These are phyloP conservation scores for Acromyrmex charruanus DNA, from an alignment of 1,140 invertebrate genomes.

Conservation along the genomic window DNA sequence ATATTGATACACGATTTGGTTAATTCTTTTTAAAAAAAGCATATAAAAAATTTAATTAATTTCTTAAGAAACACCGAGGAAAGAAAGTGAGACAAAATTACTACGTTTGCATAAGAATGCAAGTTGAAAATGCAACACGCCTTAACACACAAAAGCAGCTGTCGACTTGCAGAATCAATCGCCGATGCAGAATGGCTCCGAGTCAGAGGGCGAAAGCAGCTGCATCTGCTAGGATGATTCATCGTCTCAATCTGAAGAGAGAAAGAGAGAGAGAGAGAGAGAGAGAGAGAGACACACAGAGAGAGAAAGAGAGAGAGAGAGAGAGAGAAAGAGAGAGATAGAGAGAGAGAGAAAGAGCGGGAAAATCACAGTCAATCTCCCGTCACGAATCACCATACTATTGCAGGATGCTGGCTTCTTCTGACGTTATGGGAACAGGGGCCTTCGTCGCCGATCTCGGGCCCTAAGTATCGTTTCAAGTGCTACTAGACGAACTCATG, in stretches of 20 bases:
- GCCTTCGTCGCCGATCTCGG: conserved; percentile 43
- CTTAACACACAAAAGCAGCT: conserved; percentile 88
- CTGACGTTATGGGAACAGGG: conserved; percentile 65
- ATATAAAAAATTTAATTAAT: not conserved
- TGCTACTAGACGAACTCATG: conserved; percentile 57
- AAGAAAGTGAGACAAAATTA: not conserved
- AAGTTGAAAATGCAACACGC: conserved; percentile 71
- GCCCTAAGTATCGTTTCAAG: conserved; percentile 63
- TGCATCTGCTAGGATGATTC: conserved; percentile 91
- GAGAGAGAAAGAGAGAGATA: not conserved
- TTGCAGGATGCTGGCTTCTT: conserved; percentile 77
- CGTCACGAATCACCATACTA: conserved; percentile 70
- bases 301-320: not conserved
- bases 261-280: not conserved
- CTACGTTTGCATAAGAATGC: conserved; percentile 10
- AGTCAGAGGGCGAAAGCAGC: conserved; percentile 92
- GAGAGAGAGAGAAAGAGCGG: not conserved
- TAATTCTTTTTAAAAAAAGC: not conserved
- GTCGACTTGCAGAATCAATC: conserved; percentile 93
- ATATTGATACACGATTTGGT: not conserved
- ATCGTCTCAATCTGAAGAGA: conserved; percentile 27
- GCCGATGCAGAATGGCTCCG: conserved; percentile 90
- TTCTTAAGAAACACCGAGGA: not conserved
- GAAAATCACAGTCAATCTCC: conserved; percentile 54
- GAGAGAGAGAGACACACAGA: not conserved